Evolutionary conservation across 2,888 invertebrate species (phyloP), one percentile per base, ranked within the genome.

Genomic region (Eueremaeus valkanovi): DNA sequence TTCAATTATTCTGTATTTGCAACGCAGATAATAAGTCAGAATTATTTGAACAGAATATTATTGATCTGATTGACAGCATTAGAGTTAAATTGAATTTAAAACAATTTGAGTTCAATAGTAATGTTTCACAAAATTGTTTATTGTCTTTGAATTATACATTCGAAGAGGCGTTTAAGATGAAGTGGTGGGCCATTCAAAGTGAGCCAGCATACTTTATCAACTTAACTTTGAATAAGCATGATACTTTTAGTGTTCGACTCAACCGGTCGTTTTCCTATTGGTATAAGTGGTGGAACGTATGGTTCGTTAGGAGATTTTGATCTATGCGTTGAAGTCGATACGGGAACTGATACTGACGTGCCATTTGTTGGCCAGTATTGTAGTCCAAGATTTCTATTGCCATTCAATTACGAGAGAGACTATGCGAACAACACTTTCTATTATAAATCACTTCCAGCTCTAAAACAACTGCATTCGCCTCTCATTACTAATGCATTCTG

Each of bases 301-400:
- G 58, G 58, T 3, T 58, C 58, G 29, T 24, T 58, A 1, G 58
- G 58, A 1, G 58, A 58, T 13, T 58, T 58, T 24, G 24, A 58
- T 1, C n/a, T 29, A 13, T 58, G 58, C 29, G 3, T 58, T 27
- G 29, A 9, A 1, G 24, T 58, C 13, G 16, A 29, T 24, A 5
- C 8, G 3, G 29, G 29, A 58, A 5, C 9, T 16, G 27, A 13
- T 29, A 24, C 24, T 1, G 27, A 6, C 27, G 2, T 3, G 13
- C 29, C 27, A 58, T 58, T 58, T 13, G 29, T 58, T 58, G 58
- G 58, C 29, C 58, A 58, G 18, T 58, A 58, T 29, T 58, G 58
- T 58, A 29, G 5, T 2, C 58, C 58, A 29, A 27, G 31, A 31
- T 58, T 58, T 13, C 21, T 3, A 16, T 31, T 58, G 31, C 29